Percentiles rank a stretch among this genome's conserved stretches.
These are phyloP conservation scores for Edolisoma coerulescens DNA, from an alignment of 2,113 vertebrate genomes.

Conservation along the genomic window DNA sequence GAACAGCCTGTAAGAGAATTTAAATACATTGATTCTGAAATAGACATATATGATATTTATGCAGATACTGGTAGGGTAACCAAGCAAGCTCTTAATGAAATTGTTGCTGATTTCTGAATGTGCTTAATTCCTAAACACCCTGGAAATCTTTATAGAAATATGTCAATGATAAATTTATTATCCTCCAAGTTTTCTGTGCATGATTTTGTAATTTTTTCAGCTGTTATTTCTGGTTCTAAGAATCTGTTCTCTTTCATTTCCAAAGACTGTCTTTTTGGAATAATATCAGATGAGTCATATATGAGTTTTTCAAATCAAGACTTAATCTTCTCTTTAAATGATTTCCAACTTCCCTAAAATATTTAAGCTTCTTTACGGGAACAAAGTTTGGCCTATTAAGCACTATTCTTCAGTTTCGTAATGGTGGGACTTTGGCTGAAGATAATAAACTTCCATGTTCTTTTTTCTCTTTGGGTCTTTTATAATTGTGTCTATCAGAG, in stretches of 20 bases:
- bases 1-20: background rate
- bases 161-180: background rate
- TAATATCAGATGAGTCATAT: background rate
- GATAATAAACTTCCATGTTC: background rate
- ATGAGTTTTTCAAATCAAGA: background rate
- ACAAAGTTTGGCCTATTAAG: background rate
- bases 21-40: background rate
- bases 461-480: background rate
- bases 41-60: background rate
- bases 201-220: background rate
- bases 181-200: background rate
- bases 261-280: background rate
- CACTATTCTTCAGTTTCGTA: background rate
- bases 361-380: background rate
- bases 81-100: background rate
- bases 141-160: background rate
- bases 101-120: background rate
- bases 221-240: background rate
- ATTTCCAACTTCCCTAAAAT: background rate
- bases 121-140: background rate
- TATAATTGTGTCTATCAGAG: background rate
- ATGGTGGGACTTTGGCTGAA: background rate
- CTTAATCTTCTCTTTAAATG: background rate
- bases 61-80: background rate
- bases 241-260: background rate